Base-by-base conservation (phyloP, 92 coral and sea anemone genomes). In the Metridium senile region DNA sequence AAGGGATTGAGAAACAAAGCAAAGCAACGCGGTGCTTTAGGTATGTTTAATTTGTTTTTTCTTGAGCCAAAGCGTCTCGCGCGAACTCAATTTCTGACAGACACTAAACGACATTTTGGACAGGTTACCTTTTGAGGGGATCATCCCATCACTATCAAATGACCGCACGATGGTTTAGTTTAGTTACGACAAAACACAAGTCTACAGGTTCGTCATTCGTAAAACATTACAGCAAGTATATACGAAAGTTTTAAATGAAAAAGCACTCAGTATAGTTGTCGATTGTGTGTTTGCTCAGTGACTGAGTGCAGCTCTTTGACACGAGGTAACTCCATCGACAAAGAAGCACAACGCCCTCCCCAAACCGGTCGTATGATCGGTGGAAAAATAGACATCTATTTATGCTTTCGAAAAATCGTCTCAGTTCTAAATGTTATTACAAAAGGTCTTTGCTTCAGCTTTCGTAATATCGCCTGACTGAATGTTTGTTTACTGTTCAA, bases 31-130 rank as follows among this genome's bases (percentile, higher is more conserved):
- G 85, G 88, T 85, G 83, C 66, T 81, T 77, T 82, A 77, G 88
- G 90, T 85, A 88, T 88, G 97, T 91, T 91, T 77, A 83, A 79
- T 91, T 88, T 85, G 97, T 78, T 88, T 82, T 87, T 86, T 87
- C 91, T 85, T 85, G 88, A 82, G 86, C 86, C 91, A 87, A 78
- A 56, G 85, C 88, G 88, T 82, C 86, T 87, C 82, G 88, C 76
- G 86, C 85, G 82, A 87, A 77, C 77, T 78, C 72, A 66, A 82
- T 80, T 83, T 83, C 85, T 87, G 91, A 87, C 84, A 82, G 91
- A 87, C 91, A 79, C 82, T 68, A 76, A 59, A 35, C 78, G 85
- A 83, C 88, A 84, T 83, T 87, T 82, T 87, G 85, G 91, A 87
- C 91, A 87, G 91, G 84, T 87, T 62, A 62, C 79, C 61, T 85